A percentile compares a stretch with the other conserved stretches of the same genome.
phyloP scores from a whole-genome alignment of 2,113 vertebrate genomes.

The Aleadryas rufinucha region DNA sequence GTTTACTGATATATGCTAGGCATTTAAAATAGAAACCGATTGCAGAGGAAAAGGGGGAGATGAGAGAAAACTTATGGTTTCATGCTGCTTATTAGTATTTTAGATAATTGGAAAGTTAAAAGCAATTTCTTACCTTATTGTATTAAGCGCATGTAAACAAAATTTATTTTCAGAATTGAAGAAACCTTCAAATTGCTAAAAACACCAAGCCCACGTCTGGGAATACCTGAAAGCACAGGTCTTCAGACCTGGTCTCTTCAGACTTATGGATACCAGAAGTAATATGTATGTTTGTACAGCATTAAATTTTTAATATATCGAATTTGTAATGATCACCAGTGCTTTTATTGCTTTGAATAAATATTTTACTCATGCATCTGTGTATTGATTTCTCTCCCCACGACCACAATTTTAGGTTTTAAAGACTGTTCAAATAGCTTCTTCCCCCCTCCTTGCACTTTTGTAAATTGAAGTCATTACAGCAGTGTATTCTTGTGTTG shows the following conservation, averaged over 20 bases:
- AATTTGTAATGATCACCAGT: conserved; percentile 1
- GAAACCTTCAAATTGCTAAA: conserved; percentile 83
- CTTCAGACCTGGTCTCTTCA: not conserved
- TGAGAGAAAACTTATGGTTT: not conserved
- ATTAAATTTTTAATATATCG: conserved; percentile 16
- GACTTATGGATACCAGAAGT: not conserved
- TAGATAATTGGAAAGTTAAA: not conserved
- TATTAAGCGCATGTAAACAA: not conserved
- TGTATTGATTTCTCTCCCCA: not conserved
- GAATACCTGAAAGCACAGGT: not conserved
- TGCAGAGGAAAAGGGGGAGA: not conserved
- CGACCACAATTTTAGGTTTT: not conserved
- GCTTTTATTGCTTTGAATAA: conserved; percentile 60
- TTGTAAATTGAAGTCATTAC: conserved; percentile 29
- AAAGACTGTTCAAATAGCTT: not conserved
- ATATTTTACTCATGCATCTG: conserved; percentile 27
- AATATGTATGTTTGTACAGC: conserved; percentile 36
- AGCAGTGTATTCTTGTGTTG: conserved; percentile 54
- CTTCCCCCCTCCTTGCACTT: not conserved
- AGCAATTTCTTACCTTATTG: not conserved
- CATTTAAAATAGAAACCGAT: not conserved
- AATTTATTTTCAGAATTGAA: conserved; percentile 79
- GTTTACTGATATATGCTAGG: not conserved
- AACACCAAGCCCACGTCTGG: conserved; percentile 59
- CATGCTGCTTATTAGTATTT: not conserved